Base-by-base conservation (phyloP, 2,888 invertebrate species). In the Calliopum simillimum region DNA sequence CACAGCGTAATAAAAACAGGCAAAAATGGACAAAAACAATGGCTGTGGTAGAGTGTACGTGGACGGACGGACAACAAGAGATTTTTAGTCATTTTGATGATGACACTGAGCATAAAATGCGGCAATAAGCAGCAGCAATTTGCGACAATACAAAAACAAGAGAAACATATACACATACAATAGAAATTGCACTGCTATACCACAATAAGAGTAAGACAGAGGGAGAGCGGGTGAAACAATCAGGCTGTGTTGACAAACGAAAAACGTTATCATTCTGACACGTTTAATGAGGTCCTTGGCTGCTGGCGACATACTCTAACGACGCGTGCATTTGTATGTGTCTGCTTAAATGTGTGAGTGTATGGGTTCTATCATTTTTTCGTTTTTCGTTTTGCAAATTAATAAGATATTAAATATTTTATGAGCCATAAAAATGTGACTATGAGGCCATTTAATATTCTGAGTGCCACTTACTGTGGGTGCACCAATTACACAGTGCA, bases 51-150 rank as follows among this genome's bases (percentile, higher is more conserved):
- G 8, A 33, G 33, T 8, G 8, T 33, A n/a, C n/a, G n/a, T 1
- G n/a, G 25, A 62, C 46, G 13, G n/a, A 62, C 13, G 43, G 14
- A 23, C 62, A 63, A 63, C 16, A 49, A 33, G 25, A 63, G 63
- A 25, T 64, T 64, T 51, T 16, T 53, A 41, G 33, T 53, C 13
- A 64, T 51, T 64, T 21, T 41, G 21, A 53, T 64, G 53, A 53
- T 43, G 43, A 19, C 51, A n/a, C 13, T 41, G 21, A 64, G 64
- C 43, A 64, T 64, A 64, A 64, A 51, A 43, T 53, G 53, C 51
- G 43, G 33, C 8, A 33, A 33, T 33, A 33, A 43, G 51, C 13
- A 46, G n/a, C 61, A 21, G 13, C 23, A 61, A 61, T 61, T 61
- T 61, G 21, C 44, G 19, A 44, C 46, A 14, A 23, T 12, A 46